Evolutionary conservation across 2,797 vertebrate species (phyloP), one percentile per base, ranked within the genome.

Genomic region (Labeo calbasu): DNA sequence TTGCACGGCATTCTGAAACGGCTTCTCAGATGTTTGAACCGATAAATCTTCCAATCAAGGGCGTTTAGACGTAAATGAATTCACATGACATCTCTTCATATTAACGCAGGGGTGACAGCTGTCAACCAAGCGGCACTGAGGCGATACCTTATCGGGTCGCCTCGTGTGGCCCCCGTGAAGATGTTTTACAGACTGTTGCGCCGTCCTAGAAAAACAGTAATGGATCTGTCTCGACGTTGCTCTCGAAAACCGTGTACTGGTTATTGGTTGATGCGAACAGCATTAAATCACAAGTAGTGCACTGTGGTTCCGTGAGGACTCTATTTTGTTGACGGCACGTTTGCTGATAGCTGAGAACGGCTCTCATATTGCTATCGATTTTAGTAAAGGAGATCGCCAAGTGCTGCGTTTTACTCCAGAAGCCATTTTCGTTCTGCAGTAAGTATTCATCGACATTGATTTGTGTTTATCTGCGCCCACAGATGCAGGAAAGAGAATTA

Each of bases 311-410:
- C 23, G 72, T 43, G 25, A 68, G 61, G 51, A 80, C 55, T 79
- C 82, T 65, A 84, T 88, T 86, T 81, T 63, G 79, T 63, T 68
- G 81, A 28, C 12, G 14, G 25, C 55, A 10, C 25, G 9, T 53
- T 79, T 63, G 51, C 82, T 77, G 50, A 86, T 78, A 59, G 73
- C 40, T 79, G 57, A 43, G 77, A 85, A 82, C 76, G 50, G 25
- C 77, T 72, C 70, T 85, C 73, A 77, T 81, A 87, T 86, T 87
- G 83, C 66, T 84, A 86, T 87, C 65, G 86, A 87, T 87, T 86
- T 86, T 72, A 70, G 51, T 23, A 70, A 76, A 77, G 55, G 79
- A 63, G 77, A 84, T 76, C 25, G 71, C 46, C 51, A 69, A 55
- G 77, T 79, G 85, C 81, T 48, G 53, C 43, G 6, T 57, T 86